phyloP scores from a whole-genome alignment of 2,888 invertebrate species.

The Formica aserva region DNA sequence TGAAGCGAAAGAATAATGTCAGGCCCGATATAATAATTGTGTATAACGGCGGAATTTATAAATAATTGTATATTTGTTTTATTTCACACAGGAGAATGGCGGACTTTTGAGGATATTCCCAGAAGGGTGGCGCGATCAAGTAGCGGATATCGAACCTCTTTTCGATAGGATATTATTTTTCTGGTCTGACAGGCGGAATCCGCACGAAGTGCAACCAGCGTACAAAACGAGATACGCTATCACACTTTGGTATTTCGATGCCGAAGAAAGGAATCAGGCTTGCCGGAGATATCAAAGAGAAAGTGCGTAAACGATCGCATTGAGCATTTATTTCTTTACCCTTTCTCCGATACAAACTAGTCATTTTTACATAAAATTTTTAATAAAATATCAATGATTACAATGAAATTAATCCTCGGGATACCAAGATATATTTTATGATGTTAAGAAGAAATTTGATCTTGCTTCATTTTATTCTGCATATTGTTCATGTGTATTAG shows the following conservation, averaged over 20 bases:
- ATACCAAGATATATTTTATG: background rate
- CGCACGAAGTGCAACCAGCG: conserved; percentile 98
- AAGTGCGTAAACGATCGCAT: conserved; percentile 80
- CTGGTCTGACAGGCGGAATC: conserved; percentile 98
- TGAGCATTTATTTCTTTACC: background rate
- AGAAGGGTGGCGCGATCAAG: conserved; percentile 92
- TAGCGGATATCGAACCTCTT: conserved; percentile 96
- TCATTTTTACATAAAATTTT: background rate
- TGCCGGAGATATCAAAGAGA: conserved; percentile 88
- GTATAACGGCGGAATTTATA: background rate
- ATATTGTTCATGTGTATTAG: background rate
- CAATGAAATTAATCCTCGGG: background rate
- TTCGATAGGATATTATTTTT: conserved; percentile 98
- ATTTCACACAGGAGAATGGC: conserved; percentile 87
- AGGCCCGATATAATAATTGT: background rate
- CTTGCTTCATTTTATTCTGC: background rate
- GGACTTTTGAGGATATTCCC: conserved; percentile 97
- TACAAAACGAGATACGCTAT: conserved; percentile 96
- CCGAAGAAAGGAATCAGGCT: conserved; percentile 92
- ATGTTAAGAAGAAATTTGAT: background rate
- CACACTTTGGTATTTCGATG: conserved; percentile 97
- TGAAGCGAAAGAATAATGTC: background rate
- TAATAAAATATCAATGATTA: background rate
- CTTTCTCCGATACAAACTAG: background rate
- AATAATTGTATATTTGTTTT: conserved; percentile 17